Evolutionary conservation across 2,113 vertebrate genomes (phyloP).

Genomic region (Glareola pratincola): DNA sequence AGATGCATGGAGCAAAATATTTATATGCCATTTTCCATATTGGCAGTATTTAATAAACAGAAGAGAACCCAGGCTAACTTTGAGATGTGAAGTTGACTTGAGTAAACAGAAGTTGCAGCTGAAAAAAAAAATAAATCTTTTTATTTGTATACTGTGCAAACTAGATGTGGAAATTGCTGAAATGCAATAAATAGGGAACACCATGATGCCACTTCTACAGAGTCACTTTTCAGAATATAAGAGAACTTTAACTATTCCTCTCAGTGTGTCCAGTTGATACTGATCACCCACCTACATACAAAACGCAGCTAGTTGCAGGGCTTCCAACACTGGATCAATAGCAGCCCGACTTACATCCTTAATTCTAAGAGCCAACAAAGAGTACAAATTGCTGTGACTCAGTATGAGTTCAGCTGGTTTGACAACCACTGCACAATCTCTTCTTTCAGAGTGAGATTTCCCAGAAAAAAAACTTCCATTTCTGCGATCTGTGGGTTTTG

Average conservation of each 20-base stretch:
- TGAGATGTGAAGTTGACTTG: neutral
- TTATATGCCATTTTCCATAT: neutral
- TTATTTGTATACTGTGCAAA: conserved; percentile 34
- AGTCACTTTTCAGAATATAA: conserved; percentile 47
- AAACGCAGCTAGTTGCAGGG: neutral
- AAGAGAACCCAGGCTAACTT: neutral
- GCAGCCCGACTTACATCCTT: conserved; percentile 31
- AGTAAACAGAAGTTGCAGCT: neutral
- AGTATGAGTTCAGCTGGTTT: conserved; percentile 40
- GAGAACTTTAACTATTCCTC: conserved; percentile 43
- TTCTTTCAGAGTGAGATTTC: conserved; percentile 28
- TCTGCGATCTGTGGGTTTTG: neutral
- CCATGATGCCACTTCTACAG: conserved; percentile 37
- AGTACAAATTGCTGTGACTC: conserved; percentile 54
- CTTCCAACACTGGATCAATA: conserved; percentile 56
- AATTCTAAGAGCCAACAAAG: conserved; percentile 52
- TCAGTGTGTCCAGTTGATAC: conserved; percentile 40
- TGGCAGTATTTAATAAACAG: neutral
- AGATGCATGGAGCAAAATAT: conserved; percentile 3
- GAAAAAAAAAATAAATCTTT: neutral
- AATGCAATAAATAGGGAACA: conserved; percentile 22
- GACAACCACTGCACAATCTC: conserved; percentile 1
- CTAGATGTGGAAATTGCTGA: conserved; percentile 21
- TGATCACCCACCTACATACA: conserved; percentile 34
- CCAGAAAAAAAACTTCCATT: neutral